These are phyloP conservation scores for Coremacera marginata DNA, from an alignment of 2,888 invertebrate genomes.

Conservation along the genomic window DNA sequence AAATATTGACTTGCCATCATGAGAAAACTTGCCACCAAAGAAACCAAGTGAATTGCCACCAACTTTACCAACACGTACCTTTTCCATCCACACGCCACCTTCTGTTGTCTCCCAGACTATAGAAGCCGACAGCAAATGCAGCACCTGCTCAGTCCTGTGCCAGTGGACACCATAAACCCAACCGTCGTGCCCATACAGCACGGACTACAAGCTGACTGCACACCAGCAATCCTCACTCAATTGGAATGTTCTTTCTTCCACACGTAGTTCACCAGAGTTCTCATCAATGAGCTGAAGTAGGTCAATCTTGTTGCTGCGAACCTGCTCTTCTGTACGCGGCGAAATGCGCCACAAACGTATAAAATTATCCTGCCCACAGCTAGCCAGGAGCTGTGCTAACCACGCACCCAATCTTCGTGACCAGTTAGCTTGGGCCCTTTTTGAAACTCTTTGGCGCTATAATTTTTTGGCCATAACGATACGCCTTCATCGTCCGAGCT, in stretches of 20 bases:
- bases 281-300: slow-evolving; percentile 52
- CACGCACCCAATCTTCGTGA: slow-evolving; percentile 93
- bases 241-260: slow-evolving; percentile 68
- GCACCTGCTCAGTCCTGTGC: slow-evolving; percentile 70
- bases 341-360: slow-evolving; percentile 87
- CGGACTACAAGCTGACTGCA: slow-evolving; percentile 83
- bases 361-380: slow-evolving; percentile 87
- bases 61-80: slow-evolving; percentile 87
- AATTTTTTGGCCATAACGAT: slow-evolving; percentile 73
- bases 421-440: slow-evolving; percentile 74
- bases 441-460: slow-evolving; percentile 46
- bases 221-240: slow-evolving; percentile 67
- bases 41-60: slow-evolving; percentile 96
- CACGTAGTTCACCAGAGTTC: slow-evolving; percentile 60
- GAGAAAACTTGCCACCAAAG: slow-evolving; percentile 86
- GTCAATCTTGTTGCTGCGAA: slow-evolving; percentile 55
- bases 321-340: slow-evolving; percentile 58
- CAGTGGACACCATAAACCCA: slow-evolving; percentile 96
- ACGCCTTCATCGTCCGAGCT: slow-evolving; percentile 84
- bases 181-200: slow-evolving; percentile 90
- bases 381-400: slow-evolving; percentile 77
- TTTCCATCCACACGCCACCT: slow-evolving; percentile 84
- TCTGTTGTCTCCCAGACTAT: slow-evolving; percentile 84
- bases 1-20: slow-evolving; percentile 78
- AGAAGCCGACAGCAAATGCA: slow-evolving; percentile 85